These are phyloP conservation scores for Pristionchus pacificus DNA, from an alignment of 1,140 invertebrate genomes.

Conservation along the genomic window DNA sequence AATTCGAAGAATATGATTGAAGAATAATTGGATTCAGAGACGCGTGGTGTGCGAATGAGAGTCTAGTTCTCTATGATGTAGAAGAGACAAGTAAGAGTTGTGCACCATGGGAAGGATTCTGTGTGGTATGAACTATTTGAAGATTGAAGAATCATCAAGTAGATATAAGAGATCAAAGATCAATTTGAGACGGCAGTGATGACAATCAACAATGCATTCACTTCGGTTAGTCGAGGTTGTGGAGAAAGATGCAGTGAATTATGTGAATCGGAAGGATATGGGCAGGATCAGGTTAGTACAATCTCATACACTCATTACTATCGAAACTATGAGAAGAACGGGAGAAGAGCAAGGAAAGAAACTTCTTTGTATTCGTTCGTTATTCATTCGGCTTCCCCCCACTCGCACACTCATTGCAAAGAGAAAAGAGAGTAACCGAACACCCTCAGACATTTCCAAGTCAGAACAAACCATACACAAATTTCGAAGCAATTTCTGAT, in stretches of 20 bases:
- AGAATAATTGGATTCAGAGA: slow-evolving; percentile 16
- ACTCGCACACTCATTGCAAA: too few species aligned
- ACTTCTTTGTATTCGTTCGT: too few species aligned
- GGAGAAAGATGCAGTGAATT: slow-evolving; percentile 29
- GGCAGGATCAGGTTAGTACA: slow-evolving; percentile 32
- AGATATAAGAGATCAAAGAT: background rate
- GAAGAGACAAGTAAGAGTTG: slow-evolving; percentile 29
- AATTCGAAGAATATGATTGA: background rate
- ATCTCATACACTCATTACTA: too few species aligned
- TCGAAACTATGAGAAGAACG: too few species aligned
- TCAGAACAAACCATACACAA: too few species aligned
- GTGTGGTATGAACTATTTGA: slow-evolving; percentile 17
- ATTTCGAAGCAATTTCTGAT: too few species aligned
- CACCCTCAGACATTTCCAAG: too few species aligned
- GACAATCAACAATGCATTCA: slow-evolving; percentile 33
- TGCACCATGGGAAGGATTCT: slow-evolving; percentile 30
- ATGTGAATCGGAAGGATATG: slow-evolving; percentile 31
- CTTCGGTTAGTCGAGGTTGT: slow-evolving; percentile 26
- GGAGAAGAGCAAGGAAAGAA: too few species aligned
- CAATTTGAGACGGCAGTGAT: slow-evolving; percentile 24
- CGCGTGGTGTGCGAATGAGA: slow-evolving; percentile 32
- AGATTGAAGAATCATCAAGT: background rate
- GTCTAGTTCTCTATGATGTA: slow-evolving; percentile 22
- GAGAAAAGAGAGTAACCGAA: too few species aligned
- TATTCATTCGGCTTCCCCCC: too few species aligned